Base-by-base conservation (phyloP, 2,888 invertebrate genomes). In the Magallana nippona region DNA sequence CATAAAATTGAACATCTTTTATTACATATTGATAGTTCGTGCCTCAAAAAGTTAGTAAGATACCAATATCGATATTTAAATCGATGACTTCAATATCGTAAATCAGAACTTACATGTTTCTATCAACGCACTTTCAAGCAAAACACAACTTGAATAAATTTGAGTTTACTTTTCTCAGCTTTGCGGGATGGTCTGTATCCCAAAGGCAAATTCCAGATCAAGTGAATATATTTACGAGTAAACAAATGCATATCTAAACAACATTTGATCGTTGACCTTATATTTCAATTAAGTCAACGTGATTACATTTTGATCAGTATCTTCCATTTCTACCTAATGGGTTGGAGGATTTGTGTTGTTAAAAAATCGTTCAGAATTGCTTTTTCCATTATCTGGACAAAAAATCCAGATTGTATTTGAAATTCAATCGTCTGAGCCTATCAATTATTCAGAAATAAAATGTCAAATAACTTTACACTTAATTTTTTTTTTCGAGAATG, bases 391-490 rank as follows among this genome's bases (percentile, higher is more conserved):
- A 71, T 71, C 71, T 71, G 19, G 32, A 63, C 19, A 60, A 71
- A 71, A 27, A 32, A 71, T 71, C 71, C 71, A 32, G 15, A 71
- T 71, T 71, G 71, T 71, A 71, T 71, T 71, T 71, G 27, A 71
- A 71, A 71, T 15, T 71, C 13, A 71, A 71, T 27, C 71, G 71
- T 71, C 71, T 71, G 71, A 32, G 32, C 71, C 19, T 27, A 71
- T 71, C 71, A 71, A 71, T 71, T 71, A 71, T 71, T 71, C 71
- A 71, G 22, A 71, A 71, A 71, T 71, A 71, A 71, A 71, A 71
- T 71, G 71, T 71, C 71, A 71, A 71, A 71, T 71, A 22, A 71
- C 71, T 22, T 22, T 71, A 71, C 71, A 27, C 27, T 71, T 71
- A 63, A 63, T 11, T 27, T 71, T 71, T 63, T 19, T 71, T 71